Evolutionary conservation across 1,140 invertebrate genomes (phyloP).

Genomic region (Cataglyphis hispanica): DNA sequence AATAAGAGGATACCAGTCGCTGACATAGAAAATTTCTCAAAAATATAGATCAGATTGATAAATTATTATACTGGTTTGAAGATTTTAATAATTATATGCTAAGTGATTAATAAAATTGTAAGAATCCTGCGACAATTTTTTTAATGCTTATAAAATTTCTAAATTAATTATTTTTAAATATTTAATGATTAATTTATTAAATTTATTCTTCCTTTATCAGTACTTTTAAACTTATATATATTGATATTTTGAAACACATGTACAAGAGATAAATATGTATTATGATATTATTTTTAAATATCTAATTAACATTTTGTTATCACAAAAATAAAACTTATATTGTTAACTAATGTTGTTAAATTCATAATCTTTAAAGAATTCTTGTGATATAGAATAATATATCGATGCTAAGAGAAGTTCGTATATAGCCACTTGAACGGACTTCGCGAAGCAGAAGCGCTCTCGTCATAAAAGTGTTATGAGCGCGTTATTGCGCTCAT

Average conservation of each 20-base stretch:
- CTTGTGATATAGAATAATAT: constrained; percentile 4
- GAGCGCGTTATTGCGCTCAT: constrained; percentile 76
- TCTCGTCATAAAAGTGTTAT: constrained; percentile 81
- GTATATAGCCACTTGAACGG: constrained; percentile 24
- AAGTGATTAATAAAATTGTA: neutral
- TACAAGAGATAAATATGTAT: too few relatives aligned
- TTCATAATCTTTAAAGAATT: neutral
- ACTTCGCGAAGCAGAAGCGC: constrained; percentile 20
- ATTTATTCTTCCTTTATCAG: neutral
- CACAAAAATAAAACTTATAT: neutral
- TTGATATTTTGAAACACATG: too few relatives aligned
- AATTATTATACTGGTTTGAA: neutral
- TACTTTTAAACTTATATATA: neutral
- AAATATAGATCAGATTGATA: neutral
- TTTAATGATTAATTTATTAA: neutral
- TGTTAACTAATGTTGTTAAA: neutral
- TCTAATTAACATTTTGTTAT: neutral
- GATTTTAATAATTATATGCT: too few relatives aligned
- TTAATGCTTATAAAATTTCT: neutral
- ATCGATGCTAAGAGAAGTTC: constrained; percentile 33
- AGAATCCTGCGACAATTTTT: neutral
- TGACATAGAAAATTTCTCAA: neutral
- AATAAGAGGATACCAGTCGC: neutral
- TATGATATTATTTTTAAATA: too few relatives aligned
- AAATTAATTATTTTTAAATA: neutral